These are phyloP conservation scores for Ceraclea dissimilis DNA, from an alignment of 2,888 invertebrate genomes.

Conservation along the genomic window DNA sequence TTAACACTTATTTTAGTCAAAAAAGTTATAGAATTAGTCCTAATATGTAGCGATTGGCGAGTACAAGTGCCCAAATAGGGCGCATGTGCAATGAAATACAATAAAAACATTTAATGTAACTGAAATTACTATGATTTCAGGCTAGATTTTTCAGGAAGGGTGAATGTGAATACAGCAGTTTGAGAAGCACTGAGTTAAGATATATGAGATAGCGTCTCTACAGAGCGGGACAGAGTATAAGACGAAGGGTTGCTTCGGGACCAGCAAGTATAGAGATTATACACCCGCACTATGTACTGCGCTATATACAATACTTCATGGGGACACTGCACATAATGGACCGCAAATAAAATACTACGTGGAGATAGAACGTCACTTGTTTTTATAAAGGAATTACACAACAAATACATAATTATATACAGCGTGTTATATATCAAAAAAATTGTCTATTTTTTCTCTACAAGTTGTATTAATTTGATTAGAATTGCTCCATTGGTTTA, in stretches of 20 bases:
- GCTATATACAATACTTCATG: slow-evolving; percentile 39
- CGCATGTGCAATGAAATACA: too few relatives aligned
- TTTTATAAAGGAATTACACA: slow-evolving; percentile 11
- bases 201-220: slow-evolving; percentile 29
- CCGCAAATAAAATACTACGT: slow-evolving; percentile 43
- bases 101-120: too few relatives aligned
- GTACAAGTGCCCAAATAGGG: too few relatives aligned
- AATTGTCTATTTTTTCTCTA: slow-evolving; percentile 35
- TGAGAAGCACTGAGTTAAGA: slow-evolving; percentile 21
- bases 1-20: too few relatives aligned
- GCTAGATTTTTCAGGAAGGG: too few relatives aligned
- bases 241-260: slow-evolving; percentile 54
- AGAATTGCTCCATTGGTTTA: slow-evolving; percentile 9
- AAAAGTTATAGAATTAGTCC: too few relatives aligned
- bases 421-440: slow-evolving; percentile 35
- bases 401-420: not conserved
- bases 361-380: slow-evolving; percentile 34
- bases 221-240: slow-evolving; percentile 52
- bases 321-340: slow-evolving; percentile 44
- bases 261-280: slow-evolving; percentile 41
- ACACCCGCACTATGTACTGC: slow-evolving; percentile 29
- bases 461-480: slow-evolving; percentile 29
- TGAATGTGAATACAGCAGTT: too few relatives aligned
- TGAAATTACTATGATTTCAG: too few relatives aligned
- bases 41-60: too few relatives aligned